These are phyloP conservation scores for Phyllostomus hastatus DNA, from an alignment of 2,113 vertebrate species.

Conservation along the genomic window DNA sequence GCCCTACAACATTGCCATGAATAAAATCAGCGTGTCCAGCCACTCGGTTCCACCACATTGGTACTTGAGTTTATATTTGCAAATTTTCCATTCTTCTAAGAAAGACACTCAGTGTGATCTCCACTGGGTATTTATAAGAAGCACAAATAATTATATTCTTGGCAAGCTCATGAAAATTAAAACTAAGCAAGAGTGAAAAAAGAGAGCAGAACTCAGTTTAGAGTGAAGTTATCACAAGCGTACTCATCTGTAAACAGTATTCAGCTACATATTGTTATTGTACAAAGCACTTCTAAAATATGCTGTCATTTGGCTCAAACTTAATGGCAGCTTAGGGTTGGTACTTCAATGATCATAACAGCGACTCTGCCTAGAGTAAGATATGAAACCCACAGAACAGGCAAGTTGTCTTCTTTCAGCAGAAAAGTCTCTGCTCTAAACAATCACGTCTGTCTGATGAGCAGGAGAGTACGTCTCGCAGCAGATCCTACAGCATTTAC, in stretches of 20 bases:
- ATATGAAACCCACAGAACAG: conserved; percentile 71
- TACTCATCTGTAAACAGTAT: conserved; percentile 70
- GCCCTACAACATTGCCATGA: conserved; percentile 35
- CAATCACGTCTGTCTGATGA: conserved; percentile 68
- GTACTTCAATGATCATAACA: conserved; percentile 75
- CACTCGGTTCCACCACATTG: conserved; percentile 41
- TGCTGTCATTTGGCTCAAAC: conserved; percentile 74
- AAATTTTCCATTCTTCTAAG: conserved; percentile 64
- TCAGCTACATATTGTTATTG: conserved; percentile 66
- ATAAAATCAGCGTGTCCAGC: conserved; percentile 62
- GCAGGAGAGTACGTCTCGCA: conserved; percentile 23
- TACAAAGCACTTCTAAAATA: conserved; percentile 69
- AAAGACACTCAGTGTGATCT: conserved; percentile 66
- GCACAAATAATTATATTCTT: conserved; percentile 75
- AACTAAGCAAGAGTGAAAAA: conserved; percentile 66
- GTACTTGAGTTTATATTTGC: conserved; percentile 69
- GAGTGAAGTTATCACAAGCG: conserved; percentile 74
- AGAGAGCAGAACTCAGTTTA: conserved; percentile 63
- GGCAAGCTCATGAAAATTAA: conserved; percentile 76
- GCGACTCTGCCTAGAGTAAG: conserved; percentile 66
- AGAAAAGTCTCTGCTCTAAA: conserved; percentile 76
- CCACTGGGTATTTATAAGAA: conserved; percentile 70
- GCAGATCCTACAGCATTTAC: conserved; percentile 31
- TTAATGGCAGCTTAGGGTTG: conserved; percentile 75
- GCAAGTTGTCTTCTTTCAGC: conserved; percentile 76